Base-by-base conservation (phyloP, 2,797 vertebrate species). In the Propithecus deckenii region DNA sequence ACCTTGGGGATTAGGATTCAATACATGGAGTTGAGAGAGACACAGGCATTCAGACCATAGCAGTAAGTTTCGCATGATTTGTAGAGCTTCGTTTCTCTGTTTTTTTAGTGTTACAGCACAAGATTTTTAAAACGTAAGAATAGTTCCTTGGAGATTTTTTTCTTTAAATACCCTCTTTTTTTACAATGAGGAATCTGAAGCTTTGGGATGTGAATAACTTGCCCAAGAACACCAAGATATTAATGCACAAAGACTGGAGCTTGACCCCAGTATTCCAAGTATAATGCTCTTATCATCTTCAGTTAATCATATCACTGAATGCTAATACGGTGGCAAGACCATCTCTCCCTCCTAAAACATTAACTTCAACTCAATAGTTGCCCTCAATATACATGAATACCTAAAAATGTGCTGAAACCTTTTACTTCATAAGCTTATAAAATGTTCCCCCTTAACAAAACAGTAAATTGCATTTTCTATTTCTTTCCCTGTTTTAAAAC, bases 381-480 rank as follows among this genome's bases (percentile, higher is more conserved):
- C 28, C 28, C 3, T 95, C 28, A 67, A 94, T 81, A 95, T 41
- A 30, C 14, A 9, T 7, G 32, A 32, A 81, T 72, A 13, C 7
- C 0, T 61, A 74, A 81, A 87, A 88, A 25, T 57, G 93, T 89
- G 57, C 69, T 91, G 71, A 97, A 59, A 91, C 12, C 46, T 65
- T 96, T 35, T 88, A 0, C 12, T 97, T 97, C 30, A 9, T 95
- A 96, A 95, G n/a, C 2, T 25, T 18, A 95, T 95, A 79, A 89
- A 97, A 65, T 28, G 0, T 0, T 9, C 35, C 61, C 11, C 12
- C 69, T 94, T 95, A 52, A 6, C 91, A 95, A 88, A 6, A 93
- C 13, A 95, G 4, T 89, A 96, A 97, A 94, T 89, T 97, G 6
- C 2, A 96, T 97, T 97, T 97, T 65, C 75, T 92, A 88, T 94